Percentiles rank a stretch among this genome's conserved stretches.
Conservation (phyloP, 23 tunicate genomes). For the Styela plicata region DNA sequence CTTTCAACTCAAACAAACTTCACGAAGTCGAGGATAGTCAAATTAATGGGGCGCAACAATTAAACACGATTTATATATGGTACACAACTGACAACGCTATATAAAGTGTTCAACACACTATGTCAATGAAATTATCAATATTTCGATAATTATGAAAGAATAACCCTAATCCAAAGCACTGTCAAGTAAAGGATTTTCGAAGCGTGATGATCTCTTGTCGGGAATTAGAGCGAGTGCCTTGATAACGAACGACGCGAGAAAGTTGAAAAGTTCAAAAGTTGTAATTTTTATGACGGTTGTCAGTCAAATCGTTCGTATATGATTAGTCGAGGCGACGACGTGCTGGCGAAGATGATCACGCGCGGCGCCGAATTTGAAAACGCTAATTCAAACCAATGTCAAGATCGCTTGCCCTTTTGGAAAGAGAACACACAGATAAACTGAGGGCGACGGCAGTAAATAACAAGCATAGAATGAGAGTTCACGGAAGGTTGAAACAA, state of each 20-base stretch:
- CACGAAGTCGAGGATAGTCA: too few species aligned
- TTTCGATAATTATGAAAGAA: too few species aligned
- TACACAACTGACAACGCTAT: too few species aligned
- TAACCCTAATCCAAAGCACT: too few species aligned
- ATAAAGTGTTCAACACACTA: too few species aligned
- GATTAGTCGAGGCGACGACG: conserved; percentile 17
- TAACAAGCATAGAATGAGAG: background rate
- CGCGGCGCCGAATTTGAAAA: background rate
- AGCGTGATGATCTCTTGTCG: background rate
- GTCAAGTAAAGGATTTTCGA: background rate
- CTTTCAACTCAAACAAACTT: too few species aligned
- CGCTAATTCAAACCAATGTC: background rate
- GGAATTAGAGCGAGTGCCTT: background rate
- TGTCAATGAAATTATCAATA: too few species aligned
- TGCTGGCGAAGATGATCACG: background rate
- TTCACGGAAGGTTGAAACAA: background rate
- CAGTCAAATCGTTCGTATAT: conserved; percentile 8
- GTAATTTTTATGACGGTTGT: conserved; percentile 25
- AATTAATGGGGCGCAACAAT: too few species aligned
- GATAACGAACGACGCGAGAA: conserved; percentile 11
- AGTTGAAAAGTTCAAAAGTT: conserved; percentile 24
- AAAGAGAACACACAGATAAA: background rate
- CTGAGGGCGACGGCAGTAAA: background rate
- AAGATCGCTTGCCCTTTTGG: background rate
- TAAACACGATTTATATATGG: too few species aligned